Base-by-base conservation (phyloP, 2,113 vertebrate species). In the Myanophis thanlyinensis region DNA sequence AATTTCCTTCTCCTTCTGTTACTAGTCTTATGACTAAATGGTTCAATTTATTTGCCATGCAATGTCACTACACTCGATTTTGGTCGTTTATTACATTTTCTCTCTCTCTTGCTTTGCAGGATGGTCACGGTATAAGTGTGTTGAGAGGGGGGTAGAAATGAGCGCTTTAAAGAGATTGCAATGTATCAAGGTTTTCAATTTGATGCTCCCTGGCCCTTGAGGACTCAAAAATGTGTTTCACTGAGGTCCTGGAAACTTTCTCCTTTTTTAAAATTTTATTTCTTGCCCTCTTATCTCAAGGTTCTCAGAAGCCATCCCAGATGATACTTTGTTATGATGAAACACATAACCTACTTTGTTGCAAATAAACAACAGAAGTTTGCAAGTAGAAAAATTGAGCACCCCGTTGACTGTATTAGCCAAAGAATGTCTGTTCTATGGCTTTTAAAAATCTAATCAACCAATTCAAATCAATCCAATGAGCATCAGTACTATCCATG, bases 11-110 rank as follows among this genome's bases (percentile, higher is more conserved):
- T 95, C 95, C 91, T 91, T 62, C 94, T 94, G 22, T 94, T 97
- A 97, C 97, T 96, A 96, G 95, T 97, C 95, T 97, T 97, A 95
- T 94, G 95, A 97, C 96, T 96, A 95, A 97, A 96, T 95, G 95
- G 93, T 96, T 96, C 95, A 97, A 97, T 97, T 97, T 98, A 97
- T 97, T 96, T 95, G 95, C 96, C 94, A 91, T 87, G 96, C 94
- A 94, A 54, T 92, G 67, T 88, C 95, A 92, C 92, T 90, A 92
- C 85, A 94, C 91, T 67, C 0, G 3, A 93, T 94, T 94, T 95
- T 90, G 93, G 93, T 92, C 92, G 91, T 95, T 96, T 93, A 49
- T 93, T 95, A 94, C 88, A 88, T 15, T 1, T 89, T 94, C 91
- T 95, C 95, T 96, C 85, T n/a, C 59, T n/a, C 59, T 56, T 91